These are phyloP conservation scores for Lipotes vexillifer DNA, from an alignment of 2,113 vertebrate genomes.

Conservation along the genomic window DNA sequence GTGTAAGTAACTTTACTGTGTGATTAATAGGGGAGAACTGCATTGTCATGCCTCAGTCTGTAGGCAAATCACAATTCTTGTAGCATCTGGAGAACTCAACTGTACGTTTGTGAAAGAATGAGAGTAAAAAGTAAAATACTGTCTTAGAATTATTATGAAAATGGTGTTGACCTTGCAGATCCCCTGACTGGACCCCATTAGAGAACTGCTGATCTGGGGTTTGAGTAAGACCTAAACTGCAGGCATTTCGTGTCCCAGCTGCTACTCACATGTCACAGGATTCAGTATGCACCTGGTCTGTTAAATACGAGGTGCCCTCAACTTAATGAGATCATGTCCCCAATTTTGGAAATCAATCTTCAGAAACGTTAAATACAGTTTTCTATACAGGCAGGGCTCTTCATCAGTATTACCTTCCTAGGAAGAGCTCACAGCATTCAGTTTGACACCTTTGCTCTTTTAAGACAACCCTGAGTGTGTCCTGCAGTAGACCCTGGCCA, in stretches of 20 bases:
- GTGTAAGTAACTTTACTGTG: not conserved
- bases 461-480: too few relatives aligned
- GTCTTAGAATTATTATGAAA: not conserved
- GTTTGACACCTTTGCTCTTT: not conserved
- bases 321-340: not conserved
- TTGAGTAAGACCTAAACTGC: not conserved
- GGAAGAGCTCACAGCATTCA: not conserved
- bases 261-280: not conserved
- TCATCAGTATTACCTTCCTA: not conserved
- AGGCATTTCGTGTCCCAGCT: not conserved
- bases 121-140: not conserved
- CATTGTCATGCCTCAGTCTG: not conserved
- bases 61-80: not conserved
- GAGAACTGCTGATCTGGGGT: not conserved
- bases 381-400: not conserved
- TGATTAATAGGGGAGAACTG: not conserved
- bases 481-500: fast-evolving
- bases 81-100: not conserved
- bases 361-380: not conserved
- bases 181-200: not conserved
- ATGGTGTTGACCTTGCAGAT: not conserved
- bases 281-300: not conserved
- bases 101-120: not conserved
- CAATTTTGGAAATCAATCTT: not conserved
- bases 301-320: not conserved